Base-by-base conservation (phyloP, 2,797 vertebrate genomes). In the Epinephelus coioides region DNA sequence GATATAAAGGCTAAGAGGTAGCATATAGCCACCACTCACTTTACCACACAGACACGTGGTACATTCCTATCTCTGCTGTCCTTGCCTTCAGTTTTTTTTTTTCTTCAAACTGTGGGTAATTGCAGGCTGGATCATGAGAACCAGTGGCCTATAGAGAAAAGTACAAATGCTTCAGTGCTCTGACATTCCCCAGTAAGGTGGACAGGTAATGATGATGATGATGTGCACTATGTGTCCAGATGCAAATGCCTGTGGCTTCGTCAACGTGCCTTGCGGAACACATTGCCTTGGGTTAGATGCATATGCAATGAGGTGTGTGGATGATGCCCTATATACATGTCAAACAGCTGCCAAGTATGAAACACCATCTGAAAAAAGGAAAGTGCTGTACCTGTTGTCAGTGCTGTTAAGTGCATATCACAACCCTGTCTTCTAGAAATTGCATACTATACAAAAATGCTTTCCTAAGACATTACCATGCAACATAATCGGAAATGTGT, bases 1-100 rank as follows among this genome's bases (percentile, higher is more conserved):
- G 63, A 78, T 73, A 68, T 54, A 84, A 89, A 78, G 30, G 66
- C 78, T 80, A 72, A 79, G 38, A 66, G 62, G 73, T 38, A 77
- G 75, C 19, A 73, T 30, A 62, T 54, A 79, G 25, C 49, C 40
- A 75, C 17, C 19, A 44, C 53, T 78, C 61, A 55, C 44, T 64
- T 77, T 50, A 6, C 46, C 34, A 2, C 15, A 30, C 40, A 67
- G 46, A 44, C 4, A 46, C 13, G 14, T 43, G 40, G 15, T n/a
- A 46, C 4, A 25, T 57, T 51, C 53, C 10, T 23, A 27, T 72
- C 53, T 56, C 56, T 9, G 25, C 34, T 62, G 77, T 43, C 38
- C 50, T 25, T 43, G 25, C 53, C 63, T 75, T 65, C 17, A 69
- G 6, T 63, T 46, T 15, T 27, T 8, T 47, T 23, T 34, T 69